phyloP scores from a whole-genome alignment of 2,888 invertebrate genomes.

The Chironomus tentans region DNA sequence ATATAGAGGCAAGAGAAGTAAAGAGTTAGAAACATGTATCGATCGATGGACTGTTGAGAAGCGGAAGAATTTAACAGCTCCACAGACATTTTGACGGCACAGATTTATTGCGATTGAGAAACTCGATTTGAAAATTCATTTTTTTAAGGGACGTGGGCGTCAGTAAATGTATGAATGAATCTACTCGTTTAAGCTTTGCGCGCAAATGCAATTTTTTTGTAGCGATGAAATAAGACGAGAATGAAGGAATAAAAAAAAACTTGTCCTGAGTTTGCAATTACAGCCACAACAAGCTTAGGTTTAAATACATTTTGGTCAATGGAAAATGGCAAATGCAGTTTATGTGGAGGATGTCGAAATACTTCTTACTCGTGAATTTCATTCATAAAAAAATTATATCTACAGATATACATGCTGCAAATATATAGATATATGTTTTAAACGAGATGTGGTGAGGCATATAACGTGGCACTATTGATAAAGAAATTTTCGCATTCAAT shows the following conservation, averaged over 20 bases:
- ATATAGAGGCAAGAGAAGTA: too few species aligned
- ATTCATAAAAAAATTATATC: conserved; percentile 3
- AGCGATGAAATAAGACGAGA: background rate
- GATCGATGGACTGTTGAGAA: background rate
- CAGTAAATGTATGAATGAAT: conserved; percentile 17
- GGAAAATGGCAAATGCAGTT: conserved; percentile 3
- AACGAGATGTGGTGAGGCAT: too few species aligned
- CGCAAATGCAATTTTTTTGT: conserved; percentile 1
- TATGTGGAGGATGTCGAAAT: conserved; percentile 9
- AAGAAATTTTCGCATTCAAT: background rate
- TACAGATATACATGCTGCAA: too few species aligned
- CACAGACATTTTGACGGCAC: conserved; percentile 19
- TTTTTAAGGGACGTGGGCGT: background rate
- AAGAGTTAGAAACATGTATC: background rate
- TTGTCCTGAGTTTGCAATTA: background rate
- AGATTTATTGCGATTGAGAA: conserved; percentile 21
- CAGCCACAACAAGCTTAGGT: background rate
- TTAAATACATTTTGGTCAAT: conserved; percentile 13
- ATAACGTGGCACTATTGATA: background rate
- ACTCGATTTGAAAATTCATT: background rate
- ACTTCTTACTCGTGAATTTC: background rate
- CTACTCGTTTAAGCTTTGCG: background rate
- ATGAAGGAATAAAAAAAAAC: background rate
- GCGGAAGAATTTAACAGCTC: conserved; percentile 8
- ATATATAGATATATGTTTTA: too few species aligned